Percentiles rank a stretch among this genome's conserved stretches.
Conservation (phyloP, 2,113 vertebrate species). For the Chaetops frenatus region DNA sequence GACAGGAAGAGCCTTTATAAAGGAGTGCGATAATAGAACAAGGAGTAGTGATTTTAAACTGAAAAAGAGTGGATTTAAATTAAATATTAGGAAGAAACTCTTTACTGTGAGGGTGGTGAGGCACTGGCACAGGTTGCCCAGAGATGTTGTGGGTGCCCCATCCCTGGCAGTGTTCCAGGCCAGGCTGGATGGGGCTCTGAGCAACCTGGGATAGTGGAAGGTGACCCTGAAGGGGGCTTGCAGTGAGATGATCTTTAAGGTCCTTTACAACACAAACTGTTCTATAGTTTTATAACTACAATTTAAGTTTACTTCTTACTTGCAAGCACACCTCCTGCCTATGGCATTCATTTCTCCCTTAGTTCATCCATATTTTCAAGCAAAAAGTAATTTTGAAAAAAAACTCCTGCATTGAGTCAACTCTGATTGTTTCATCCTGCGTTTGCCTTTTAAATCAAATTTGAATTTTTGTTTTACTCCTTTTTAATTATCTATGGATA, state of each 20-base stretch:
- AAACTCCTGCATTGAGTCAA: conserved; percentile 53
- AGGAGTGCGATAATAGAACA: fast-evolving
- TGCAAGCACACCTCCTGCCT: not conserved
- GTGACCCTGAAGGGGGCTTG: fast-evolving
- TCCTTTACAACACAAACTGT: not conserved
- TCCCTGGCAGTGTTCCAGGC: not conserved
- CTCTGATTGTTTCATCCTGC: not conserved
- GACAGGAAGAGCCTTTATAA: fast-evolving
- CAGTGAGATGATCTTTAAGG: not conserved
- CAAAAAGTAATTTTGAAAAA: conserved; percentile 35
- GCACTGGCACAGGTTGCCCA: not conserved
- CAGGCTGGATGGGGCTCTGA: not conserved
- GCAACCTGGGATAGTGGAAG: fast-evolving
- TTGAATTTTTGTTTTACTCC: conserved; percentile 58
- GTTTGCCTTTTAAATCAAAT: conserved; percentile 64
- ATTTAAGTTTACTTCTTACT: not conserved
- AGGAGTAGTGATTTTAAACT: not conserved
- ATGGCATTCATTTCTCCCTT: conserved; percentile 9
- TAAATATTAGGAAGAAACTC: not conserved
- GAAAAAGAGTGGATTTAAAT: not conserved
- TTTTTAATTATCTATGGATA: conserved; percentile 62
- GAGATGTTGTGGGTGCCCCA: fast-evolving
- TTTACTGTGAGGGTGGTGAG: not conserved
- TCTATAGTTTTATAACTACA: not conserved
- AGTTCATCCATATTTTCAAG: conserved; percentile 51